Evolutionary conservation across 1,140 invertebrate genomes (phyloP).

Genomic region (Trissolcus basalis): DNA sequence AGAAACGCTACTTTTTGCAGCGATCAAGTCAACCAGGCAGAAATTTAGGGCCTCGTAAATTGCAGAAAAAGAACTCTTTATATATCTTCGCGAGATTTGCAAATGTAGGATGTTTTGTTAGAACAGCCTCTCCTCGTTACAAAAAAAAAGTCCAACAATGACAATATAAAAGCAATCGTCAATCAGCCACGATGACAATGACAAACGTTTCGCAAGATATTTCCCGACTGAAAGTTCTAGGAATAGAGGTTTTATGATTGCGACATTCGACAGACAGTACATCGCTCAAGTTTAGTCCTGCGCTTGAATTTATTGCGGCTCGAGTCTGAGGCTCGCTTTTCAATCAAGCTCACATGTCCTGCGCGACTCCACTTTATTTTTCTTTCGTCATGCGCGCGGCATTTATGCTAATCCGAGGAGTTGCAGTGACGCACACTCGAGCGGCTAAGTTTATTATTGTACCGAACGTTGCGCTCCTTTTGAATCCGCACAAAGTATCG

Average conservation of each 20-base stretch:
- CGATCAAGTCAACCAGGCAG: too few relatives aligned
- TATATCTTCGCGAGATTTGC: too few relatives aligned
- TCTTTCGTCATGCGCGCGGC: conserved; percentile 42
- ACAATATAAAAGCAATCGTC: conserved; percentile 40
- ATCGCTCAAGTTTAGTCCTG: conserved; percentile 44
- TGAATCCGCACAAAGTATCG: conserved; percentile 29
- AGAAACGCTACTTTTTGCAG: too few relatives aligned
- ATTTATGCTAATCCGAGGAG: conserved; percentile 47
- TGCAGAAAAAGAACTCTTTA: too few relatives aligned
- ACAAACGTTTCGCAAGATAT: conserved; percentile 51
- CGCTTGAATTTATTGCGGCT: conserved; percentile 42
- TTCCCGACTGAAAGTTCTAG: conserved; percentile 14
- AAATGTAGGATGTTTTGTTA: too few relatives aligned
- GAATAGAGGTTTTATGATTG: not conserved
- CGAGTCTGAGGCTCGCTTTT: conserved; percentile 29
- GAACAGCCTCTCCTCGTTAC: too few relatives aligned
- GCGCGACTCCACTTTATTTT: conserved; percentile 43
- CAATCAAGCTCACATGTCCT: conserved; percentile 48
- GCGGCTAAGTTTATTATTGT: conserved; percentile 46
- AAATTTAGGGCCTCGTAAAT: too few relatives aligned
- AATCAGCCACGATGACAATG: conserved; percentile 49
- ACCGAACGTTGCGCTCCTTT: conserved; percentile 26
- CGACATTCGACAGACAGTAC: not conserved
- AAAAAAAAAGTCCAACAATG: conserved; percentile 1
- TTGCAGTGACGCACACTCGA: conserved; percentile 39